Evolutionary conservation across 2,797 vertebrate genomes (phyloP), one percentile per base, ranked within the genome.

Genomic region (Sebastes glaucus): DNA sequence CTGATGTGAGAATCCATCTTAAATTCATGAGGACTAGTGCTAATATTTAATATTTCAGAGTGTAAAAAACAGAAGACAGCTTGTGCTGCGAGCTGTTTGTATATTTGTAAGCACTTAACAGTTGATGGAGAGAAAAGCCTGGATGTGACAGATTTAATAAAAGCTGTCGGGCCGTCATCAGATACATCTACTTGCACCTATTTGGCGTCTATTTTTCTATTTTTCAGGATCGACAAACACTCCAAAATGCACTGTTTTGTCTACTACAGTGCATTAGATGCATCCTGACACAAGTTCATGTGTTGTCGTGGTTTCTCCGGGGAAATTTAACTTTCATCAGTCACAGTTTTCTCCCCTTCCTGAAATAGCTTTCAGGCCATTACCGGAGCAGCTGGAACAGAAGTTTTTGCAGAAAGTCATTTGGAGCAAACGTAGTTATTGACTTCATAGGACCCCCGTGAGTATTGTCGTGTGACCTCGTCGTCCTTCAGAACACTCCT

Each of bases 41-140:
- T 86, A 78, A 87, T 88, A 84, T 84, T 85, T 85, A 86, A 90
- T 86, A 86, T 87, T 89, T 89, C 69, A 84, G 61, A 27, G 74
- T 5, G 53, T 81, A 77, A 83, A 84, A 14, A 84, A 83, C 80
- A 78, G 81, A 68, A 75, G 80, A 87, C 83, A 56, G 79, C 72
- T 80, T 67, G 74, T 75, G 81, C 83, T 80, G 56, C 5, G 18
- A 85, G 85, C 85, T 77, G 78, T 87, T 88, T 83, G 80, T 59
- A 23, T 68, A 56, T 79, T 75, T 85, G 69, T 87, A 74, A 91
- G 87, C 69, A 86, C 78, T 81, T n/a, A 46, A 46, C 7, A 78
- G 27, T 84, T 83, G 62, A 70, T 74, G 79, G 57, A 71, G 20
- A 71, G 70, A 78, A 77, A 85, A 80, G 25, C 22, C 33, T 77